Base-by-base conservation (phyloP, 2,888 invertebrate species). In the Hypolimnas misippus region DNA sequence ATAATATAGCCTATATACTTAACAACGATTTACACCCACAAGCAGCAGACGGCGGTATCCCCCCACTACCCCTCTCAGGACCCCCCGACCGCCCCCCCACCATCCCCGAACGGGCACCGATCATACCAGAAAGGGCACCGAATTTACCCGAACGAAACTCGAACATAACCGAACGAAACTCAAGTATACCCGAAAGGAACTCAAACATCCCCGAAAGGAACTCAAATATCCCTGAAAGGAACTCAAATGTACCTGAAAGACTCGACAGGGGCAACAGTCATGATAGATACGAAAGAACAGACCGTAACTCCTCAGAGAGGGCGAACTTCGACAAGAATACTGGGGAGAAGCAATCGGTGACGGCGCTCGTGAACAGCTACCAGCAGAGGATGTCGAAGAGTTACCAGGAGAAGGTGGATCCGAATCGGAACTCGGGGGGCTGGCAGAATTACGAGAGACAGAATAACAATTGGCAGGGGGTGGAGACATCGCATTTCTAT, bases 301-400 rank as follows among this genome's bases (percentile, higher is more conserved):
- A 42, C 8, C 17, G 42, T 0, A 68, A 55, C 63, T 65, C 66
- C 2, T 61, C 66, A 2, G 69, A 69, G 31, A 59, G 72, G 38
- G 61, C 46, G 1, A 25, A n/a, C 7, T 46, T 10, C 21, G 46
- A 46, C 46, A 46, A 46, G 46, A 59, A 50, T 3, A 3, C 14
- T 2, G 57, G 67, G 25, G 82, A 86, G 65, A 83, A 86, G 6
- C 19, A 46, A 56, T 88, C 88, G 0, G 92, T 91, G 0, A 86
- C 87, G 0, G 83, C 89, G 0, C 70, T 92, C 4, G 91, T 92
- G 12, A 90, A 86, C 73, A 89, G 86, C 70, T 92, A 88, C 73
- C 91, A 91, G 69, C 89, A 90, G 66, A 71, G 86, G 17, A 84
- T 87, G 82, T 71, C 76, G 2, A 77, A 81, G 29, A 77, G 73